Base-by-base conservation (phyloP, 2,113 vertebrate species). In the Daphoenositta chrysoptera region DNA sequence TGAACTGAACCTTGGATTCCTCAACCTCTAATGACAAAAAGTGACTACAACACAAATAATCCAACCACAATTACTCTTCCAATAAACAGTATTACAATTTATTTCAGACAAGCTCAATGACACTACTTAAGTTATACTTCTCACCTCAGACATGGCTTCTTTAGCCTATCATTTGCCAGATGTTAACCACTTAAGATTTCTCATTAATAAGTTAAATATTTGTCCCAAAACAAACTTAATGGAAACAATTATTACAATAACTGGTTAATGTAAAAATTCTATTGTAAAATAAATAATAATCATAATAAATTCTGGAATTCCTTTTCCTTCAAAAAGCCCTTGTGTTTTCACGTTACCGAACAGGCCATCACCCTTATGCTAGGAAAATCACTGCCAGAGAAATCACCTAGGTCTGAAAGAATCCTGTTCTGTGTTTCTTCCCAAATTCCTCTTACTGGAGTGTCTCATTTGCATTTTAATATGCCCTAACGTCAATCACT, bases 401-500 rank as follows among this genome's bases (percentile, higher is more conserved):
- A 92, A 85, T 48, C 37, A 65, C 35, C 45, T n/a, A 66, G 20
- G 16, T 45, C 53, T 61, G 45, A 53, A 71, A 77, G 63, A 93
- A 88, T 19, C 35, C 60, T 80, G 26, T 64, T 64, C 57, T 63
- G 5, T 53, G 15, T 80, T 87, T 45, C 58, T 92, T 83, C 44
- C n/a, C 30, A 61, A 37, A 57, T 76, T 79, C 57, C 78, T 82
- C 44, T 75, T 50, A 57, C 57, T 88, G 15, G 8, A 94, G 70
- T 10, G 11, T 45, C 31, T 45, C 39, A 90, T 83, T 80, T 83
- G 71, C 83, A 92, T 93, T 95, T 93, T 87, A 86, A 87, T 79
- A 82, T 0, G 0, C 7, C 35, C 30, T 42, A 77, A 83, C 30
- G 42, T 89, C 78, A 93, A 39, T 39, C 9, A 87, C 54, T 80